Evolutionary conservation across 2,113 vertebrate genomes (phyloP), one percentile per base, ranked within the genome.

Genomic region (Lipophrys pholis): DNA sequence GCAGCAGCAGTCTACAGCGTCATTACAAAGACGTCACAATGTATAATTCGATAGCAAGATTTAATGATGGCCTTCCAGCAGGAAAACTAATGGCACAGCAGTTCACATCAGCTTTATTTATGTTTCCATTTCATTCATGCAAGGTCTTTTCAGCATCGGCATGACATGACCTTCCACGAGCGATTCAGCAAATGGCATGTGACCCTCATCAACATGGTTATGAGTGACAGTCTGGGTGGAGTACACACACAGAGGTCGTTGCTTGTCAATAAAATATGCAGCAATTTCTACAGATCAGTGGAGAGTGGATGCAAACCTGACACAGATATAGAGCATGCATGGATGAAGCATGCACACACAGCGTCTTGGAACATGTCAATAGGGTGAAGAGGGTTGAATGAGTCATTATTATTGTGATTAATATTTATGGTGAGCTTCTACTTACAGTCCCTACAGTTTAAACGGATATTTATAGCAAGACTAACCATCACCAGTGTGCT

Each of bases 341-440:
- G 21, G 21, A 30, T 60, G 14, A 60, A 40, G 60, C 16, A 49
- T 46, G 21, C 17, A 39, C 48, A 58, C 11, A 16, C 5, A 4
- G 9, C 16, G 39, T 54, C 50, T 56, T 67, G 17, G 53, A 64
- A 45, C 38, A 11, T 15, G 12, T 58, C 72, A 73, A 64, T 52
- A 68, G 11, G 11, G 3, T 38, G 53, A 30, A 60, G 41, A 35
- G 66, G 53, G 68, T 71, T 17, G 2, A 11, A 8, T 75, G 15
- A 77, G 67, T 83, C 64, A 43, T 79, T 81, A 83, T 78, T 69
- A 87, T 76, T 75, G 15, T 43, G 39, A 15, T 14, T 39, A 59
- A 62, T 14, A 57, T 56, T 5, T 10, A 36, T 69, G 57, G 5
- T 62, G 50, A 56, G 30, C 21, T 50, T 67, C 70, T 14, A 46